Conservation (phyloP, 2,113 vertebrate species). For the Scopus umbretta region DNA sequence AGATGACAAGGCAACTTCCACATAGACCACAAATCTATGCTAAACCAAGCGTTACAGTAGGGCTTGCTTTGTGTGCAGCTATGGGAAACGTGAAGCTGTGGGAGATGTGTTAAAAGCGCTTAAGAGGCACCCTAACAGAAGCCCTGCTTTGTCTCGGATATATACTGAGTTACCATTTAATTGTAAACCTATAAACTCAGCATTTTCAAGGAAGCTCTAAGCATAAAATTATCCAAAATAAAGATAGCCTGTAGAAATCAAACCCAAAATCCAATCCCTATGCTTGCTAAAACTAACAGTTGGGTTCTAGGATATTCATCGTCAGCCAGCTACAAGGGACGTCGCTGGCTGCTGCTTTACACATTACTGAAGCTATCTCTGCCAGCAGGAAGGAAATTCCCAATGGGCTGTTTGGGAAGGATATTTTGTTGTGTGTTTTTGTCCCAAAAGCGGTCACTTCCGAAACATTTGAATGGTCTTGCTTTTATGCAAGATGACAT, state of each 20-base stretch:
- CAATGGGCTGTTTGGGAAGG: background rate
- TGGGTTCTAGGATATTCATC: background rate
- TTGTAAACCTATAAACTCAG: background rate
- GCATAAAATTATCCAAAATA: background rate
- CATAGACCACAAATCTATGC: background rate
- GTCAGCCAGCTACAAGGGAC: background rate
- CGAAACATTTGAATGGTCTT: background rate
- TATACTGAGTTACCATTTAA: background rate
- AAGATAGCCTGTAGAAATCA: background rate
- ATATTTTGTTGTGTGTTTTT: background rate
- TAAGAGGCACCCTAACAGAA: background rate
- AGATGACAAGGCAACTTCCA: background rate
- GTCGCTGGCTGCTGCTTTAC: background rate
- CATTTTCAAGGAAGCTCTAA: background rate
- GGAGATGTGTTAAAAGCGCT: accelerated
- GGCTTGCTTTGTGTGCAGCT: background rate
- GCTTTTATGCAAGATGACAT: background rate
- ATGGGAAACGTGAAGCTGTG: background rate
- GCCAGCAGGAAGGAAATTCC: background rate
- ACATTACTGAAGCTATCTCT: background rate
- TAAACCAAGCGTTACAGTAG: background rate
- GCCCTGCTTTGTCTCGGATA: background rate
- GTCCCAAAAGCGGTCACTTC: background rate
- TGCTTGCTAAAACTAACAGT: background rate
- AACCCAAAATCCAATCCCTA: background rate